Base-by-base conservation (phyloP, 2,797 vertebrate species). In the Decapterus maruadsi region DNA sequence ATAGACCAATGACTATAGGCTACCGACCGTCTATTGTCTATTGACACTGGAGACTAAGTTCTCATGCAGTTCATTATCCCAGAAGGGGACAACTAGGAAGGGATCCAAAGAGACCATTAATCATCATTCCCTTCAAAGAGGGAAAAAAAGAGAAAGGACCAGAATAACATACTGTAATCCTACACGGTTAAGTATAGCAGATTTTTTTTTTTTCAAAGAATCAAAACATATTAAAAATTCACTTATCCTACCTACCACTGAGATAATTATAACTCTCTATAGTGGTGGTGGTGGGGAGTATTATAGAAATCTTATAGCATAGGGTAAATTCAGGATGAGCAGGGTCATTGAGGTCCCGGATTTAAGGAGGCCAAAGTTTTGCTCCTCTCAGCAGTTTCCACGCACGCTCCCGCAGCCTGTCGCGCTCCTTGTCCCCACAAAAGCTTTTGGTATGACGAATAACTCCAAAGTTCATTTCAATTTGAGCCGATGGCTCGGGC, bases 1-100 rank as follows among this genome's bases (percentile, higher is more conserved):
- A 92, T 91, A 84, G 91, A 83, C 75, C 82, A 78, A 68, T 90
- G 93, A 92, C 93, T 93, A 91, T 83, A 80, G 92, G 83, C 90
- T 91, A 92, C 93, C 90, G 84, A 88, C 89, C 80, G 78, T 38
- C 92, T 75, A 92, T 94, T 94, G 93, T 94, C 86, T 71, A 76
- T 66, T 87, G 87, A 92, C 92, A 91, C 90, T 86, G 90, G 92
- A 90, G 91, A 91, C 88, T 85, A 86, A 92, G 91, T 93, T 94
- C 92, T 92, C 92, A 93, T 93, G 92, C 91, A 94, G 91, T 94
- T 93, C 93, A 94, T 94, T 94, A 93, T 93, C 76, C 88, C 85
- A 72, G 77, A 88, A 84, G 86, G 86, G 88, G 90, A 92, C 87
- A 75, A 89, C 70, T 53, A 87, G 92, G 91, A 89, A 91, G 86